Base-by-base conservation (phyloP, 2,113 vertebrate genomes). In the Calyptomena viridis region DNA sequence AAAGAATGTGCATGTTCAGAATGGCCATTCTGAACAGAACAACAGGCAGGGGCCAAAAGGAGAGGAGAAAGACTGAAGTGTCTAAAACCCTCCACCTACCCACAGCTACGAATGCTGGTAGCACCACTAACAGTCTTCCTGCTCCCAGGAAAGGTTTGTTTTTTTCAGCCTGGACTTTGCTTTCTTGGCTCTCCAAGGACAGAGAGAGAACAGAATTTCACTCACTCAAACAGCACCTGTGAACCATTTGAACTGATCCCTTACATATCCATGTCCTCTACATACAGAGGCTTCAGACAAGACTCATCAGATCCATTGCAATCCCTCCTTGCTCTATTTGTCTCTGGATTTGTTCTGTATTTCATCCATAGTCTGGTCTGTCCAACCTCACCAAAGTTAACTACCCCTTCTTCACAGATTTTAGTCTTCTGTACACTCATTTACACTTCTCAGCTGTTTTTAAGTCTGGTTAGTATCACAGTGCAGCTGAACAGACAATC, bases 301-400 rank as follows among this genome's bases (percentile, higher is more conserved):
- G 30, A 31, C 15, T 27, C 1, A 0, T 55, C 6, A 37, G 22
- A 78, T 11, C 8, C 20, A 52, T 37, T 25, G n/a, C 63, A 89
- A 7, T 1, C 2, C 35, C 17, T 2, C 28, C 44, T 50, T 30
- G 28, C 37, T 46, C 77, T 5, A 0, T 8, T 40, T 40, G 40
- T 40, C 14, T 39, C 62, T 73, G 47, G 8, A 37, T 73, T 56
- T 64, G 28, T 40, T 58, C 23, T 47, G 33, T 22, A 28, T 9
- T 66, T 81, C 20, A 81, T 28, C 37, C 7, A 4, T 12, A 66
- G 23, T 19, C 35, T 44, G 39, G 12, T 37, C 60, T 74, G 47
- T 28, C 42, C 68, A 68, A 23, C 17, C 42, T 77, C 81, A 67
- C 1, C 6, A 53, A 84, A 71, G 27, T 49, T 59, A 72, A 59